Evolutionary conservation across 2,113 vertebrate species (phyloP), one percentile per base, ranked within the genome.

Genomic region (Spheniscus mendiculus): DNA sequence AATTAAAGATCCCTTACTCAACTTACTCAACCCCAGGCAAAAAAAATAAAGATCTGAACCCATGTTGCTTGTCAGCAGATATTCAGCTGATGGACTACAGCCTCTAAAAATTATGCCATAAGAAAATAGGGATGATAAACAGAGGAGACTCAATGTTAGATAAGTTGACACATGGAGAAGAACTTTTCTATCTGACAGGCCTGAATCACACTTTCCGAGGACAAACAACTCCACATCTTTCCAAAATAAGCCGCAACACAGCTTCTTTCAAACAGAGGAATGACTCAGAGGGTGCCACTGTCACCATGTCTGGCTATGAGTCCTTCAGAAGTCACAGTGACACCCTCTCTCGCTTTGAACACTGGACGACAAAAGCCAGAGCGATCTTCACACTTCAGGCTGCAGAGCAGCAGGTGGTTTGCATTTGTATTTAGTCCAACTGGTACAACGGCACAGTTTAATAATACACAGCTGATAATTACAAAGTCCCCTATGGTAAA

Each of bases 241-340:
- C 82, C 86, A 77, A 92, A 97, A 79, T 65, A 95, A 89, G 32
- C 49, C 3, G 1, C 63, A 38, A 36, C 52, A 74, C 42, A 59
- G n/a, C 44, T 87, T 89, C 38, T 89, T 90, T 87, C 86, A 82
- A 93, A 69, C 13, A 84, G 40, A 87, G 40, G 40, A 87, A 69
- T 89, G 83, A 84, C 72, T 89, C 73, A 69, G 86, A 97, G 55
- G 47, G 72, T 91, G 55, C 77, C 63, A 53, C 61, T 95, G 95
- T 95, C 92, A 97, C 73, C 95, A 83, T 2, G 2, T 73, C 82
- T 70, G 66, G 58, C 88, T 83, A 74, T 14, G 50, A 94, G 70
- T 62, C 74, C 79, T 80, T 94, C 92, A 94, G 88, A 95, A 93
- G 44, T 72, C 92, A 38, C 70, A 38, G 58, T 58, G 66, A 95